A percentile compares a stretch with the other conserved stretches of the same genome.
Evolutionary conservation across 2,888 invertebrate genomes (phyloP).

Genomic region (Heliconius aoede): DNA sequence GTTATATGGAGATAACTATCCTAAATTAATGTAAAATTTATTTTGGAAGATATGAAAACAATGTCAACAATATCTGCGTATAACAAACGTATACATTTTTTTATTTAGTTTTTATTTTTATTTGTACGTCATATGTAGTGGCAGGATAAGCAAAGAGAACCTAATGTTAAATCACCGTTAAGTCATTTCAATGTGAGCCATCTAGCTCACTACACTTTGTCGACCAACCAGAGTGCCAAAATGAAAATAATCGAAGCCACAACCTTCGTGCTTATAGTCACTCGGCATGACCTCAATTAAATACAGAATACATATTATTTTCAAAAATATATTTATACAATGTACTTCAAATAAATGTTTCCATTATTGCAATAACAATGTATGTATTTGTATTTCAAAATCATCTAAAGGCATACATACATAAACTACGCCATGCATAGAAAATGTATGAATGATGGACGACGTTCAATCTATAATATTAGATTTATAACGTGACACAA

Average conservation of each 20-base stretch:
- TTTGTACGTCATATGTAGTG: no score
- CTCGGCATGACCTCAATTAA: no score
- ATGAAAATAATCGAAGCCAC: no score
- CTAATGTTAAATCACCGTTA: no score
- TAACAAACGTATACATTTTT: background rate
- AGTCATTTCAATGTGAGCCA: no score
- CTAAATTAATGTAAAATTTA: background rate
- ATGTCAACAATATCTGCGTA: background rate
- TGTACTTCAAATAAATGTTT: background rate
- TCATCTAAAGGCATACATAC: no score
- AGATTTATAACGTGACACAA: slow-evolving; percentile 4
- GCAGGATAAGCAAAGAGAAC: no score
- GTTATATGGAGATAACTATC: background rate
- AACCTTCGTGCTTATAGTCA: no score
- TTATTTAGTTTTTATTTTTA: background rate
- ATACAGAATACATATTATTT: no score
- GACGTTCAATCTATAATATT: background rate
- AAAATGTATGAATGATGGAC: background rate
- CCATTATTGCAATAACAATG: background rate
- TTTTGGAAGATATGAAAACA: background rate
- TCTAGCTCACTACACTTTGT: no score
- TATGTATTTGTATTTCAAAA: slow-evolving; percentile 1
- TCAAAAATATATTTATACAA: background rate
- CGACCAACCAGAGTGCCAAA: no score
- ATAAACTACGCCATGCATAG: background rate